Conservation (phyloP, 2,113 vertebrate genomes). For the Saguinus midas region DNA sequence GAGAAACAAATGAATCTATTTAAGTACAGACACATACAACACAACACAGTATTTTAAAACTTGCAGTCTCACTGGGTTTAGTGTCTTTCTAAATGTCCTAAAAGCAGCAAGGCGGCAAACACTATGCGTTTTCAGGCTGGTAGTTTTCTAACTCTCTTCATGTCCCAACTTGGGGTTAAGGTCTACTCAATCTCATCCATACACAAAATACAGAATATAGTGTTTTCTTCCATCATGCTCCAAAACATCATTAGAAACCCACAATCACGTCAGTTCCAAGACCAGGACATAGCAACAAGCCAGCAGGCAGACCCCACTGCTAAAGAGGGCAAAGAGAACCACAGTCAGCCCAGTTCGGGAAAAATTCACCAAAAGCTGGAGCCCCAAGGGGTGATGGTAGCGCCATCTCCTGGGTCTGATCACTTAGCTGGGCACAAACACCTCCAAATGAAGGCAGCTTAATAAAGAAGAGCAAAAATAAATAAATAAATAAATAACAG, state of each 20-base stretch:
- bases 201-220: not conserved
- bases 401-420: not conserved
- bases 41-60: slow-evolving; percentile 19
- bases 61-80: not conserved
- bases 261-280: not conserved
- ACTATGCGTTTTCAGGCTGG: not conserved
- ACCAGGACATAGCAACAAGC: not conserved
- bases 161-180: not conserved
- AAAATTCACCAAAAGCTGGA: not conserved
- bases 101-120: not conserved
- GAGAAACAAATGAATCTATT: not conserved
- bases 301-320: not conserved
- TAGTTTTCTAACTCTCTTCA: not conserved
- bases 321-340: not conserved
- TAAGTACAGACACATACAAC: not conserved
- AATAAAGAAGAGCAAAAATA: not conserved
- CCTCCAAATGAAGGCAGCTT: slow-evolving; percentile 6
- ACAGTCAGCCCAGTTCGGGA: not conserved
- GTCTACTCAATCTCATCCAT: not conserved
- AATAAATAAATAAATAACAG: no score
- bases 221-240: not conserved
- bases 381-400: not conserved
- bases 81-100: not conserved
- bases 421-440: not conserved
- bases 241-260: not conserved